Evolutionary conservation across 2,888 invertebrate genomes (phyloP).

Genomic region (Achlya flavicornis): DNA sequence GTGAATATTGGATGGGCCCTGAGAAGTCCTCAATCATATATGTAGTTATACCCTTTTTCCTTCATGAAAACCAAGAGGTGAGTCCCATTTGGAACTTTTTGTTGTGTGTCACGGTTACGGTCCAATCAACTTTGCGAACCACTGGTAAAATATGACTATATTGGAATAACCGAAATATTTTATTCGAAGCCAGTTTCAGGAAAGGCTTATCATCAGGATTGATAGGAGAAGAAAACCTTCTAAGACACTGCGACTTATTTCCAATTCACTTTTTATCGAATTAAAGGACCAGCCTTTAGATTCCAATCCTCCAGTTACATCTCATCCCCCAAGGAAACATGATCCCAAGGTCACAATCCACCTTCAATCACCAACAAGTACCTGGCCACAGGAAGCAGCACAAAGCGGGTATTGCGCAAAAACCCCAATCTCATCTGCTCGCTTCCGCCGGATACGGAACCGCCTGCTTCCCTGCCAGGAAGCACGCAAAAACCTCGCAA

Average conservation of each 20-base stretch:
- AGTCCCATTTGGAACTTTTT: too few species aligned
- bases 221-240: too few species aligned
- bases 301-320: conserved; percentile 26
- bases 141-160: too few species aligned
- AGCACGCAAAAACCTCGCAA: conserved; percentile 57
- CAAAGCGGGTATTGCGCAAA: conserved; percentile 63
- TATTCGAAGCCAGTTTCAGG: too few species aligned
- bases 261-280: not conserved
- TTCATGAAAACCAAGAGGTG: too few species aligned
- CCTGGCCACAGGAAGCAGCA: conserved; percentile 61
- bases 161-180: too few species aligned
- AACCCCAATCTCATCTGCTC: conserved; percentile 71
- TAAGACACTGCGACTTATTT: not conserved
- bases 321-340: conserved; percentile 55
- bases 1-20: too few species aligned
- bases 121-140: too few species aligned
- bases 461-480: conserved; percentile 63
- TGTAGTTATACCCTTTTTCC: too few species aligned
- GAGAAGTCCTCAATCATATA: too few species aligned
- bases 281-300: not conserved
- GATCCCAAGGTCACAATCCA: conserved; percentile 76
- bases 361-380: conserved; percentile 65
- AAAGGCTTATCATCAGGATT: too few species aligned
- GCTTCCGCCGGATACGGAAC: conserved; percentile 75
- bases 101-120: too few species aligned